Percentiles rank a stretch among this genome's conserved stretches.
Conservation (phyloP, 2,113 vertebrate species). For the Burhinus bistriatus region DNA sequence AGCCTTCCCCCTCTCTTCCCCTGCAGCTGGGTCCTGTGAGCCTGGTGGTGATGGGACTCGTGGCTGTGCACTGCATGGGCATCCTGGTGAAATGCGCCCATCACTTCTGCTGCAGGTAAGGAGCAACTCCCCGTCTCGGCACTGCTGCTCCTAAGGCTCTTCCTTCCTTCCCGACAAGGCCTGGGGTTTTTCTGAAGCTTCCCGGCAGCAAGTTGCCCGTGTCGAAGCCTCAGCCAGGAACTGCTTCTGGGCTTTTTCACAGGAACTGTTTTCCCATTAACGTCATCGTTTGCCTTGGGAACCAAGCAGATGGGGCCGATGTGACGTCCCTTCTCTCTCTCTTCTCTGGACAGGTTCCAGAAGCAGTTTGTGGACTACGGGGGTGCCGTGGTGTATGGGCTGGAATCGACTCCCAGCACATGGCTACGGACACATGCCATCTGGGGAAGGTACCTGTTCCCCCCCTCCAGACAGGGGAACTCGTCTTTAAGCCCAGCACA, state of each 20-base stretch:
- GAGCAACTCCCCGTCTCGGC: neutral
- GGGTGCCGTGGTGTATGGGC: slow-evolving; percentile 81
- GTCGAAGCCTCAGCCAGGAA: rapidly evolving
- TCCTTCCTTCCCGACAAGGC: neutral
- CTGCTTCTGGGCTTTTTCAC: neutral
- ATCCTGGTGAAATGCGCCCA: slow-evolving; percentile 91
- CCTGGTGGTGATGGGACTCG: slow-evolving; percentile 86
- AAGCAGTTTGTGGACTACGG: slow-evolving; percentile 90
- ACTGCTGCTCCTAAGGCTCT: neutral
- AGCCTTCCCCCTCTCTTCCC: slow-evolving; percentile 5
- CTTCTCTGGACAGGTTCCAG: slow-evolving; percentile 72
- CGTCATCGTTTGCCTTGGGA: neutral
- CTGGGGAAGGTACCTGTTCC: slow-evolving; percentile 86
- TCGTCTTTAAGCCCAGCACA: neutral
- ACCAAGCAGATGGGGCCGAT: neutral
- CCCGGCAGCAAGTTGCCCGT: neutral
- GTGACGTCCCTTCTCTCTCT: neutral
- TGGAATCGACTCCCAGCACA: slow-evolving; percentile 79
- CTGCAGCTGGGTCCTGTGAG: slow-evolving; percentile 90
- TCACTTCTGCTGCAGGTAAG: slow-evolving; percentile 91
- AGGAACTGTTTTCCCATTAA: neutral
- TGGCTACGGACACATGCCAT: slow-evolving; percentile 83
- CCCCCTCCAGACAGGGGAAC: neutral
- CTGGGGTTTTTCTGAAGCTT: neutral
- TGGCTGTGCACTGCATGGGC: slow-evolving; percentile 94